These are phyloP conservation scores for Tachina fera DNA, from an alignment of 2,888 invertebrate species.

Conservation along the genomic window DNA sequence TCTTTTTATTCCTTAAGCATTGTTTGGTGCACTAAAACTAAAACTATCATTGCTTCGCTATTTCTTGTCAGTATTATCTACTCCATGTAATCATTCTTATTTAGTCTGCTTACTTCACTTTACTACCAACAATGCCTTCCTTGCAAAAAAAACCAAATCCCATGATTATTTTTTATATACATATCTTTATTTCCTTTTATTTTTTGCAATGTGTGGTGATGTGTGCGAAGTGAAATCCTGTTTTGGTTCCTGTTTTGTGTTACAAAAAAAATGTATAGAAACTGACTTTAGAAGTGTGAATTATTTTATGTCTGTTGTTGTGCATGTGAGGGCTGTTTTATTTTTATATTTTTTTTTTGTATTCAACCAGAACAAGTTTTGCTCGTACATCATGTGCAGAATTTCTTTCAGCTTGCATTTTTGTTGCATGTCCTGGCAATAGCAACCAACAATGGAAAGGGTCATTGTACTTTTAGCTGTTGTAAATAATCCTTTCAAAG, in stretches of 20 bases:
- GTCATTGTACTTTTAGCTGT: constrained; percentile 62
- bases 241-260: constrained; percentile 55
- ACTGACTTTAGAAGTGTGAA: constrained; percentile 56
- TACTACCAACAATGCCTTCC: background rate
- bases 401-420: constrained; percentile 33
- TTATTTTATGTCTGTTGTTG: constrained; percentile 52
- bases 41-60: constrained; percentile 5
- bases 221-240: constrained; percentile 48
- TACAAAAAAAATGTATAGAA: background rate
- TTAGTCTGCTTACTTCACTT: constrained; percentile 41
- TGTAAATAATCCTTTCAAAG: constrained; percentile 55
- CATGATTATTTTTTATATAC: background rate
- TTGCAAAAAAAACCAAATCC: constrained; percentile 1
- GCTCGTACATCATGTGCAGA: constrained; percentile 46
- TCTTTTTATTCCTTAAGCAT: constrained; percentile 36
- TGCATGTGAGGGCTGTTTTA: background rate
- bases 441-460: constrained; percentile 29
- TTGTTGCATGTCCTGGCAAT: constrained; percentile 23
- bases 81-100: constrained; percentile 47
- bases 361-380: constrained; percentile 9
- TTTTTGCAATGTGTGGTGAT: constrained; percentile 14
- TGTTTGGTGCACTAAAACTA: constrained; percentile 34
- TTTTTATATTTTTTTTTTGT: background rate
- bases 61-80: constrained; percentile 51
- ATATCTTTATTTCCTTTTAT: constrained; percentile 33